These are phyloP conservation scores for Cryptus viduatorius DNA, from an alignment of 2,888 invertebrate genomes.

Conservation along the genomic window DNA sequence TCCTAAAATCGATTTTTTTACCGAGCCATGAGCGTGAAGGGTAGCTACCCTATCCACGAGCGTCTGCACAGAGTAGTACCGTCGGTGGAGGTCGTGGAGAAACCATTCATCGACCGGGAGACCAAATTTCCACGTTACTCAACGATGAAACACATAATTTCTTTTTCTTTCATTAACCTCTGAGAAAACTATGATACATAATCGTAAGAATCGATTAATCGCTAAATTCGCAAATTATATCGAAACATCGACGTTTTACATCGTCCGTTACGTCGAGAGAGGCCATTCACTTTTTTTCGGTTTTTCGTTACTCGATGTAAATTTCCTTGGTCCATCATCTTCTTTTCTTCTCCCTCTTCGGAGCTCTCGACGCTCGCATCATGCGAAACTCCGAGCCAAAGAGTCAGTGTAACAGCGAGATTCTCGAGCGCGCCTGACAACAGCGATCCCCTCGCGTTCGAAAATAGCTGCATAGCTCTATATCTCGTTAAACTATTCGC, in stretches of 20 bases:
- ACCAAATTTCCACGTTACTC: neutral
- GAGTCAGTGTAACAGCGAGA: conserved; percentile 9
- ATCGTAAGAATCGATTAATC: conserved; percentile 6
- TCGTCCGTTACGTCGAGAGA: neutral
- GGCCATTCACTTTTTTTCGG: no score
- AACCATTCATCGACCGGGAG: conserved; percentile 18
- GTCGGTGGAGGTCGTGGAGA: neutral
- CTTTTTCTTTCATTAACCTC: neutral
- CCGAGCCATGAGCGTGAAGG: neutral
- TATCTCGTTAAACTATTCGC: conserved; percentile 54
- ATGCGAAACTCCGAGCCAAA: neutral
- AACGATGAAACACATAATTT: neutral
- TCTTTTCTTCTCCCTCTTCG: neutral
- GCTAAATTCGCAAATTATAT: neutral
- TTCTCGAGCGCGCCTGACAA: conserved; percentile 59
- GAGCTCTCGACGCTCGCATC: neutral
- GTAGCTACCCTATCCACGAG: conserved; percentile 23
- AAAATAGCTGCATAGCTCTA: conserved; percentile 63
- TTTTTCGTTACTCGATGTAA: neutral
- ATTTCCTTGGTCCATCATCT: neutral
- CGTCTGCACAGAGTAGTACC: conserved; percentile 4
- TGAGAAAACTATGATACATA: neutral
- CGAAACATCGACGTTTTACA: neutral
- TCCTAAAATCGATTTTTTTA: conserved; percentile 34
- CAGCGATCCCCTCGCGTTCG: conserved; percentile 66